Evolutionary conservation across 2,888 invertebrate species (phyloP).

Genomic region (Drosophila nr. fundita): DNA sequence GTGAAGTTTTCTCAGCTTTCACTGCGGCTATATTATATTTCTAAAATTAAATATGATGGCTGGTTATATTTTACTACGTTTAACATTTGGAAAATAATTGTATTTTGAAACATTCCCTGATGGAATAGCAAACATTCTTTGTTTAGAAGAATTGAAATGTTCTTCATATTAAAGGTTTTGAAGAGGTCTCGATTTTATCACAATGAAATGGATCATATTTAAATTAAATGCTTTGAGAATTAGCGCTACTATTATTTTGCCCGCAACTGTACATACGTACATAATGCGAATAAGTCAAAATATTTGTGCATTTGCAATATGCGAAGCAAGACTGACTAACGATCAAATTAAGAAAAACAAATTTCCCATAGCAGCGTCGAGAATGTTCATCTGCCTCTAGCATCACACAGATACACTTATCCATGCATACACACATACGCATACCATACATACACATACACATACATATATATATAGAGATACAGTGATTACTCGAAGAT

Average conservation of each 20-base stretch:
- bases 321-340: slow-evolving; percentile 34
- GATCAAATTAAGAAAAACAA: slow-evolving; percentile 54
- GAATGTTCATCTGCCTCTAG: slow-evolving; percentile 44
- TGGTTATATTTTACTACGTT: not conserved
- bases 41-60: not conserved
- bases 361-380: slow-evolving; percentile 55
- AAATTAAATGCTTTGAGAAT: not conserved
- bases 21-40: not conserved
- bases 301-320: slow-evolving; percentile 33
- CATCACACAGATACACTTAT: not conserved
- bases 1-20: not conserved
- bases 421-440: not conserved
- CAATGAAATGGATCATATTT: not conserved
- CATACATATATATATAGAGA: not conserved
- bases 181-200: not conserved
- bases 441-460: not conserved
- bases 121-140: not conserved
- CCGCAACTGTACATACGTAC: not conserved
- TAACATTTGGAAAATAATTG: not conserved
- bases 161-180: not conserved
- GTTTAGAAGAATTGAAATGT: not conserved
- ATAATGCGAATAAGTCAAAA: slow-evolving; percentile 3
- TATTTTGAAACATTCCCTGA: not conserved
- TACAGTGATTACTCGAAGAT: not conserved
- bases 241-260: not conserved